A percentile compares a stretch with the other conserved stretches of the same genome.
These are phyloP conservation scores for Microdon myrmicae DNA, from an alignment of 2,888 invertebrate species.

Conservation along the genomic window DNA sequence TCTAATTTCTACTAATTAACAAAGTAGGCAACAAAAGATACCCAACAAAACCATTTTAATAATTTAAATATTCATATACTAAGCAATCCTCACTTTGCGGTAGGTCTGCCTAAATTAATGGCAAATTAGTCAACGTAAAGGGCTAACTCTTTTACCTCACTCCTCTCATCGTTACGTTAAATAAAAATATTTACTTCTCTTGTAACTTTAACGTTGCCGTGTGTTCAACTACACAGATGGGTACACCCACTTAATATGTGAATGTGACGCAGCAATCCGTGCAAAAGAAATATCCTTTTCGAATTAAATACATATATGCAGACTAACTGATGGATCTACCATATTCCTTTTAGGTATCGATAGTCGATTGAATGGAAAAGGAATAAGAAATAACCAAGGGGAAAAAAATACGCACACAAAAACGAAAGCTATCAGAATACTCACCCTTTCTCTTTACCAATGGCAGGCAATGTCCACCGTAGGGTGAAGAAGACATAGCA, in stretches of 20 bases:
- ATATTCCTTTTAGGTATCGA: conserved; percentile 43
- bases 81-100: no score
- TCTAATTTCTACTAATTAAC: no score
- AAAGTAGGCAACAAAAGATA: no score
- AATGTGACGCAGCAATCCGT: conserved; percentile 49
- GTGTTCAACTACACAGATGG: conserved; percentile 6
- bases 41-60: no score
- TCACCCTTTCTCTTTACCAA: conserved; percentile 18
- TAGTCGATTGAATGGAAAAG: conserved; percentile 47
- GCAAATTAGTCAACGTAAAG: no score
- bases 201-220: conserved; percentile 28
- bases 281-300: conserved; percentile 25
- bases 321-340: conserved; percentile 12
- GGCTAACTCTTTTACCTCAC: no score
- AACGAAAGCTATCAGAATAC: conserved; percentile 11
- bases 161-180: no score
- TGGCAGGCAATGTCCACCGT: conserved; percentile 34
- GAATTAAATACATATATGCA: conserved; percentile 26
- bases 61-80: no score
- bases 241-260: conserved; percentile 16
- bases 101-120: no score
- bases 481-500: conserved; percentile 24
- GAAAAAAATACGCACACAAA: conserved; percentile 11
- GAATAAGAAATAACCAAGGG: conserved; percentile 24
- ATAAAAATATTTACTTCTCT: no score